phyloP scores from a whole-genome alignment of 2,888 invertebrate genomes.

The Archips crataeganus region DNA sequence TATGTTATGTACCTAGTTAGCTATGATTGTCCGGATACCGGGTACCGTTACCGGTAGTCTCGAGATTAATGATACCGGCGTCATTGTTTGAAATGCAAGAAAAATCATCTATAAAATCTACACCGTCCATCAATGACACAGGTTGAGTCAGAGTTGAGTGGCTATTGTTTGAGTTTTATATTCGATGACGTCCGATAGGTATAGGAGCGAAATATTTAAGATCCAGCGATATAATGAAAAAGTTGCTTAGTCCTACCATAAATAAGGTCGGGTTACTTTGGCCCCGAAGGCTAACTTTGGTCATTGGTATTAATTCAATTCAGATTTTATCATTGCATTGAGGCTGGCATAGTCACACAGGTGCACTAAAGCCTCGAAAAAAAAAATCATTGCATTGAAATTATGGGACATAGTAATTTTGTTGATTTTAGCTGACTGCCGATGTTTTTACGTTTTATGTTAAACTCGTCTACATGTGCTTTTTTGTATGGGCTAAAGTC shows the following conservation, averaged over 20 bases:
- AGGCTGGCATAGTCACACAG: no score
- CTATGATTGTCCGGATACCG: conserved; percentile 66
- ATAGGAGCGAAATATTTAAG: conserved; percentile 38
- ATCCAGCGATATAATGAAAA: conserved; percentile 16
- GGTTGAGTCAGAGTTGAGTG: conserved; percentile 47
- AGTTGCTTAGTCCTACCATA: not conserved
- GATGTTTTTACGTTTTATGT: no score
- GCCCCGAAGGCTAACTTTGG: no score
- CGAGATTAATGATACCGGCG: conserved; percentile 75
- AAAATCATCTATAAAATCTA: conserved; percentile 73
- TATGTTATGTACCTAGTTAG: conserved; percentile 63
- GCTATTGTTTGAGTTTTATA: conserved; percentile 52
- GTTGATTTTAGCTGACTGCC: no score
- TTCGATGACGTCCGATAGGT: conserved; percentile 44
- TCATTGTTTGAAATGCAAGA: conserved; percentile 76
- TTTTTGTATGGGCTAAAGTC: no score
- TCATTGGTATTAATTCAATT: no score
- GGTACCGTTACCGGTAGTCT: conserved; percentile 72
- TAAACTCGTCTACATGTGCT: no score
- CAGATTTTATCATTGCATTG: no score
- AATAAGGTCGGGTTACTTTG: no score
- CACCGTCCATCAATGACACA: conserved; percentile 55
- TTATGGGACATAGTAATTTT: no score
- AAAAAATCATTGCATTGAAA: no score
- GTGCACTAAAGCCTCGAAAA: no score